Base-by-base conservation (phyloP, 2,113 vertebrate species). In the Triplophysa rosa region DNA sequence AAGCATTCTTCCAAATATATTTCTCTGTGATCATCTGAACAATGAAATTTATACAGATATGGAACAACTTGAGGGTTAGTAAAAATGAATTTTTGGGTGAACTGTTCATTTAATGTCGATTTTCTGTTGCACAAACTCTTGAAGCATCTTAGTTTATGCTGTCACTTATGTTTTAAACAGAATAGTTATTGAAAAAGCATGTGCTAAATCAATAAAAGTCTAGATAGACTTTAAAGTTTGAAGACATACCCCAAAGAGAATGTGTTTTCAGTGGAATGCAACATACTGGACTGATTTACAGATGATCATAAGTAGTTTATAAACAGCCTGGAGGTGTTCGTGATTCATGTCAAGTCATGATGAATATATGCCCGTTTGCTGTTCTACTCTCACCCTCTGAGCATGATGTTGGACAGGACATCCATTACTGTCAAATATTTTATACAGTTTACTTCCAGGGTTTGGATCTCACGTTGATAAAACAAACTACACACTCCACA, bases 261-360 rank as follows among this genome's bases (percentile, higher is more conserved):
- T 10, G 52, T 54, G 19, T 33, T 19, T 21, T 24, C 49, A 37
- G 49, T 72, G 33, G 56, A 59, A 33, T 59, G 33, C n/a, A 74
- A 45, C 21, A 74, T 14, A 37, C 8, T 17, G 37, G 37, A 61
- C 37, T 74, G 58, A 61, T 62, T 9, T 62, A 79, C 76, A 62
- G 73, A 81, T 75, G 42, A 79, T 66, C 66, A 69, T 52, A 23
- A 63, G 52, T 52, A 45, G 54, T 74, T 47, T 62, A 59, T 74
- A 26, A 74, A 74, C 56, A 62, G 21, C 58, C 40, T 74, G 14
- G 21, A 42, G 56, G 56, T 24, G 33, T 17, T 62, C 1, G 10
- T 62, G 21, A 74, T 26, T 74, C 45, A 29, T 74, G 58, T 63
- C 23, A 63, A 62, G 45, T 74, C 58, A 47, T 47, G 21, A 62